Base-by-base conservation (phyloP, 2,797 vertebrate species). In the Chaetophractus vellerosus region DNA sequence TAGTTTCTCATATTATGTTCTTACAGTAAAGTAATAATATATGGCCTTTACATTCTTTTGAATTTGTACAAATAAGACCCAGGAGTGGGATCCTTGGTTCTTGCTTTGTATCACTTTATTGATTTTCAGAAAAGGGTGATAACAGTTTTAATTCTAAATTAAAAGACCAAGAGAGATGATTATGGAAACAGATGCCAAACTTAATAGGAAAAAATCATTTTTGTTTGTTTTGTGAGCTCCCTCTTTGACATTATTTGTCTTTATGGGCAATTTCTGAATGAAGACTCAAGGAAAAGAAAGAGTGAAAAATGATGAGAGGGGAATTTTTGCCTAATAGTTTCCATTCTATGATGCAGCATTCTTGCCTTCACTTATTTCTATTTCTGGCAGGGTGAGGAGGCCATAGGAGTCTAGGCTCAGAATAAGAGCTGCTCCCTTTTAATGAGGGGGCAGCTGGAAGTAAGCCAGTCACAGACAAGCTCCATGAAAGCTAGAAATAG, bases 21-120 rank as follows among this genome's bases (percentile, higher is more conserved):
- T 88, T 92, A 84, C 2, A 59, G 80, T 92, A 89, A 79, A 38
- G 57, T 94, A 89, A 79, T 69, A 69, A 71, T n/a, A 31, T 41
- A n/a, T 36, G 26, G 55, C 9, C 84, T 95, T 91, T 50, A 19
- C 52, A 91, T 84, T 9, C 66, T 94, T 94, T 71, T 80, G 18
- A 26, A 61, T 26, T 59, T 91, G 79, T 31, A 61, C 21, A 7
- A 88, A 61, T 50, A n/a, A n/a, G n/a, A 79, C 21, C n/a, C 57
- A 57, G 38, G 36, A 90, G 19, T 72, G 55, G n/a, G 6, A 90
- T 48, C 6, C 16, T 24, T 76, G 18, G 16, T 80, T 95, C 52
- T 94, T 41, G 36, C 57, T 80, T 63, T 33, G 7, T 26, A 50
- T 63, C 75, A 33, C 48, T 68, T 64, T 33, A 21, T 31, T 88